Base-by-base conservation (phyloP, 1,140 invertebrate species). In the Carposina sasakii region DNA sequence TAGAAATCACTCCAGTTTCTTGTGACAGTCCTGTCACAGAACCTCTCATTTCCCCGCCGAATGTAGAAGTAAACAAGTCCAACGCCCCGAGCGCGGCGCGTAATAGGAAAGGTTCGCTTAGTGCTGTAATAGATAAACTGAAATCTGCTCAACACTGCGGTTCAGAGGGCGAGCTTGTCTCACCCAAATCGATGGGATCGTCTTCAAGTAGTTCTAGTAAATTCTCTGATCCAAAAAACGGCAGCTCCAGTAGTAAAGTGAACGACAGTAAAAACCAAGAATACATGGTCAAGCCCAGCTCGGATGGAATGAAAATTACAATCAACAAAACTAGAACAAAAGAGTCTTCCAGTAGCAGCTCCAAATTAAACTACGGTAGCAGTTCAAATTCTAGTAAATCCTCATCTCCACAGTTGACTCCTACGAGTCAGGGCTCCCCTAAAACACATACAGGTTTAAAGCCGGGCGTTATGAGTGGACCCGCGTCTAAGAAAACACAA, bases 301-400 rank as follows among this genome's bases (percentile, higher is more conserved):
- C 90, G 1, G 94, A 94, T 63, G 94, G 94, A 0, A 93, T 96
- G 77, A 96, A 96, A 72, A 89, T 96, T 41, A 96, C 94, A 0
- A 94, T 96, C 6, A 96, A 95, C 63, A 96, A 96, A 85, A 94
- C 93, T 1, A 17, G 33, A 16, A 87, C 90, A 46, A 90, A 88
- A n/a, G 91, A 91, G 49, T 88, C 89, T 23, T 88, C 84, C 0
- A 89, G 88, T 12, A 85, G 82, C 5, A 79, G 84, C 63, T 72
- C 72, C 33, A 81, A 78, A 2, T 85, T 85, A 62, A 48, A 77
- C 30, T 81, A 76, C 41, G 79, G 77, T 17, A 71, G 70, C 47
- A 70, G 61, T 42, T 78, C 77, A 8, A 70, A 67, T 52, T 78
- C 77, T n/a, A 67, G 63, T 48, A 85, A 85, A 54, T 78, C 85